Conservation (phyloP, 2,888 invertebrate species). For the Deilephila elpenor region DNA sequence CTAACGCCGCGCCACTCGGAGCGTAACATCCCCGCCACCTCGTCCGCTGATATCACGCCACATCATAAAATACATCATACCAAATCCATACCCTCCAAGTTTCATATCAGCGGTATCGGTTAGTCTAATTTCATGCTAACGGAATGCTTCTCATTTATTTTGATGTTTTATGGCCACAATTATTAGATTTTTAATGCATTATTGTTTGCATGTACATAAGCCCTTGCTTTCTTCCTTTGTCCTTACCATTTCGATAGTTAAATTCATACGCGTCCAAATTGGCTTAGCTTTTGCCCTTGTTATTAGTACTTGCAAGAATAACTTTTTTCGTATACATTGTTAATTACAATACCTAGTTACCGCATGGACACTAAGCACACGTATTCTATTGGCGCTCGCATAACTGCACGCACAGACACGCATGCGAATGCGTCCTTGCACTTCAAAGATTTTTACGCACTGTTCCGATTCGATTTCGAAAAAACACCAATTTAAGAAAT, state of each 20-base stretch:
- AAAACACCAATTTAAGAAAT: no score
- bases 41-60: slow-evolving; percentile 90
- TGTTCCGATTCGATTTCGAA: no score
- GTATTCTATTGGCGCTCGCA: no score
- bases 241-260: background rate
- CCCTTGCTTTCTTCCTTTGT: background rate
- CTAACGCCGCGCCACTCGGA: slow-evolving; percentile 94
- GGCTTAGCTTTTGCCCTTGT: background rate
- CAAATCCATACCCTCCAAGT: slow-evolving; percentile 80
- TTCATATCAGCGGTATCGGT: slow-evolving; percentile 90
- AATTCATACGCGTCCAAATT: background rate
- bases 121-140: slow-evolving; percentile 43
- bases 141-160: slow-evolving; percentile 1
- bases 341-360: background rate
- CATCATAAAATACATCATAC: slow-evolving; percentile 84
- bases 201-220: background rate
- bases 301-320: slow-evolving; percentile 1
- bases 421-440: no score
- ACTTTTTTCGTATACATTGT: background rate
- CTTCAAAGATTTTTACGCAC: no score
- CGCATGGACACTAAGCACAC: background rate
- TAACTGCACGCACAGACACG: background rate
- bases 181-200: background rate
- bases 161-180: background rate
- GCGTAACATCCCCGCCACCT: slow-evolving; percentile 86